Evolutionary conservation across 2,113 vertebrate genomes (phyloP).

Genomic region (Lagenorhynchus albirostris): DNA sequence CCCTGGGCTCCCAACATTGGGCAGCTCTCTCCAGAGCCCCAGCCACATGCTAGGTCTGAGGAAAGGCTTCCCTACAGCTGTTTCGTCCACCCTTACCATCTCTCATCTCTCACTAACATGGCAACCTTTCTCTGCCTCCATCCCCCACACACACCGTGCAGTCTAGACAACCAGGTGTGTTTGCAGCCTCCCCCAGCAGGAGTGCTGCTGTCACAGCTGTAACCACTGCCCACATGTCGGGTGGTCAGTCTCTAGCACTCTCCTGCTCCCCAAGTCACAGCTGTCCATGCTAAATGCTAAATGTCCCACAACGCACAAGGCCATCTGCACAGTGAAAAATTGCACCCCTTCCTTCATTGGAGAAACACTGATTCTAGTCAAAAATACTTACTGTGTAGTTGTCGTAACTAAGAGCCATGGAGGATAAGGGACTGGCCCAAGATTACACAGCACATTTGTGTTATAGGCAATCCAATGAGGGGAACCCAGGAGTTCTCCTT

Average conservation of each 20-base stretch:
- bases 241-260: background rate
- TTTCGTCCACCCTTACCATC: too few species aligned
- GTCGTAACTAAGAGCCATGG: background rate
- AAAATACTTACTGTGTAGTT: background rate
- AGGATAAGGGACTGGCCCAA: background rate
- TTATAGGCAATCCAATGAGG: background rate
- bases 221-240: background rate
- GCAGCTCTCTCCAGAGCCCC: background rate
- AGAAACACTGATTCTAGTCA: background rate
- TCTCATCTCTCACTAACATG: background rate
- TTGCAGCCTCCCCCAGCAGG: background rate
- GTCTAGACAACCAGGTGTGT: background rate
- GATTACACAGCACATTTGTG: background rate
- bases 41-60: background rate
- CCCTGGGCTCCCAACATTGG: background rate
- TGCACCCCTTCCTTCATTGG: background rate
- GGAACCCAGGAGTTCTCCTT: background rate
- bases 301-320: background rate
- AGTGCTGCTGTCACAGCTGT: fast-evolving
- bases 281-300: background rate
- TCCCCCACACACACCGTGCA: background rate
- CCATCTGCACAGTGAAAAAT: background rate
- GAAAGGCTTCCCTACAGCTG: background rate
- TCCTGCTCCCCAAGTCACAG: background rate
- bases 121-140: background rate